A percentile compares a stretch with the other conserved stretches of the same genome.
phyloP scores from a whole-genome alignment of 2,113 vertebrate species.

The Malurus alboscapulatus region DNA sequence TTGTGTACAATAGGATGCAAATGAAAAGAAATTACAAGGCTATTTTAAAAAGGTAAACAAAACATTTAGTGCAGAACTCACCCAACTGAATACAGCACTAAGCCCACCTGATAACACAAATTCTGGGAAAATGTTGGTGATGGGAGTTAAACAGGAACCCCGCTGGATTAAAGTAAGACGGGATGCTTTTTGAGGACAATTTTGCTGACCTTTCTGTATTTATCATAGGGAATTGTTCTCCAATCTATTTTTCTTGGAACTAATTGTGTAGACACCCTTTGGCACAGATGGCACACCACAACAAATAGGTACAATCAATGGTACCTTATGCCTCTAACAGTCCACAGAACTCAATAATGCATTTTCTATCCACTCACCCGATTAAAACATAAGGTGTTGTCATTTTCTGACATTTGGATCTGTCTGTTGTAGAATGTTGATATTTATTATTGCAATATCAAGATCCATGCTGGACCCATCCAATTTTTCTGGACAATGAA shows the following conservation, averaged over 20 bases:
- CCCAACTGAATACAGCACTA: neutral
- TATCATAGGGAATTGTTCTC: neutral
- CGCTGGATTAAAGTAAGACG: neutral
- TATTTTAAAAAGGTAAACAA: conserved; percentile 28
- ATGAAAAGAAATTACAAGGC: conserved; percentile 3
- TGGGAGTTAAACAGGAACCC: neutral
- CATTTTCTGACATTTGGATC: neutral
- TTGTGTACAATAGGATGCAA: neutral
- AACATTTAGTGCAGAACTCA: neutral
- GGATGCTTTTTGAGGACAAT: neutral
- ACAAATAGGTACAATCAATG: neutral
- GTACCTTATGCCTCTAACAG: neutral
- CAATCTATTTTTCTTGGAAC: neutral
- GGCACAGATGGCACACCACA: neutral
- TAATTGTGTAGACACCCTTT: neutral
- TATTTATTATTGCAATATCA: neutral
- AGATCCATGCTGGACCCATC: neutral
- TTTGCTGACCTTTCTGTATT: neutral
- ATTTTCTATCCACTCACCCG: neutral
- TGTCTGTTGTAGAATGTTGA: neutral
- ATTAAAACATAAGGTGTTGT: neutral
- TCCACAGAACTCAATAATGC: neutral
- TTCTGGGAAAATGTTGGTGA: neutral
- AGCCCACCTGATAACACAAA: neutral
- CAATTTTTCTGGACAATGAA: neutral